Base-by-base conservation (phyloP, 2,888 invertebrate genomes). In the Netelia inedita region DNA sequence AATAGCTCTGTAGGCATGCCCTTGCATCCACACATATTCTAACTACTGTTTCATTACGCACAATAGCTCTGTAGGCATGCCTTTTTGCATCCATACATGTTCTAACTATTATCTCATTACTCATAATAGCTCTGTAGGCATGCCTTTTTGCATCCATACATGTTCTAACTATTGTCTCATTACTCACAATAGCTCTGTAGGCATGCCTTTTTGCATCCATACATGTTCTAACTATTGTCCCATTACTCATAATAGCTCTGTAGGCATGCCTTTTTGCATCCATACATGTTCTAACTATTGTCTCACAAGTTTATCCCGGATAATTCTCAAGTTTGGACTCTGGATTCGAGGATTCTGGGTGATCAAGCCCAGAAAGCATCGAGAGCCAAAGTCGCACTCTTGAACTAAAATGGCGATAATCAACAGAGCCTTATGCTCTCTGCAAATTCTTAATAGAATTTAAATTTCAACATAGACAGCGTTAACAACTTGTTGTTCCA, bases 341-440 rank as follows among this genome's bases (percentile, higher is more conserved):
- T 66, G 66, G 66, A 46, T 21, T 66, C 66, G 66, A 66, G 50
- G 66, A 21, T 66, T 66, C 50, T 66, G 66, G 43, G 66, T 66
- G 66, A 66, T 66, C 66, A 66, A 66, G 66, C 50, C 66, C 68
- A 28, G 50, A 23, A 23, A 69, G n/a, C 50, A 50, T 23, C 68
- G 68, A 69, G 23, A 16, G 68, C 46, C 68, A 50, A 69, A 69
- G 28, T 69, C 50, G 23, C 53, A 69, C 69, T 69, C 28, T 9
- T n/a, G 55, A n/a, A 55, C n/a, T 55, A n/a, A 55, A 19, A 43
- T 43, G 46, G 19, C 46, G 43, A 66, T 66, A 66, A 66, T 46
- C 66, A 66, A 66, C 66, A 66, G 23, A 59, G 57, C 21, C 23
- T 59, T 23, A 21, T 23, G 57, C 57, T 59, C 57, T 59, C 57